A percentile compares a stretch with the other conserved stretches of the same genome.
phyloP scores from a whole-genome alignment of 2,888 invertebrate genomes.

The Drosophila atripex region DNA sequence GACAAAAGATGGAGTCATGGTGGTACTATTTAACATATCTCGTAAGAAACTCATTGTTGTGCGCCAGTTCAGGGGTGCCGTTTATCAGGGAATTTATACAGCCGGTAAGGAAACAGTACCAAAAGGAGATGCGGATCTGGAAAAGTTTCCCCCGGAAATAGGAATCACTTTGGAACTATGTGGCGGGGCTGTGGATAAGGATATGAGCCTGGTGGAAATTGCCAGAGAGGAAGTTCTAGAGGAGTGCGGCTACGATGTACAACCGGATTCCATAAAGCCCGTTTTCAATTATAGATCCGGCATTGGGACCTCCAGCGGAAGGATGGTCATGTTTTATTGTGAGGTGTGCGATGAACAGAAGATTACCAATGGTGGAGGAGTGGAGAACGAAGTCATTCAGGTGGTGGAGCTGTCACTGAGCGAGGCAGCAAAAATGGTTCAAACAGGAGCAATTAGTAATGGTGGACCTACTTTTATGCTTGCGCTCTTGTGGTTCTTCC shows the following conservation, averaged over 20 bases:
- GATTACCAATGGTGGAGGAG: conserved; percentile 52
- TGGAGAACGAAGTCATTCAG: conserved; percentile 50
- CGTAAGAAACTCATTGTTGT: conserved; percentile 92
- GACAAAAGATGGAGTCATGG: conserved; percentile 92
- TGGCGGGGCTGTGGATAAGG: conserved; percentile 96
- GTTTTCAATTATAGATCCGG: conserved; percentile 56
- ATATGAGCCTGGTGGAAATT: conserved; percentile 88
- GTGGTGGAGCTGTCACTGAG: conserved; percentile 58
- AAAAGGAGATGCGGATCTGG: conserved; percentile 85
- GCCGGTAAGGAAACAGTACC: conserved; percentile 80
- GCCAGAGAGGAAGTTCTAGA: conserved; percentile 93
- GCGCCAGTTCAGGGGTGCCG: conserved; percentile 94
- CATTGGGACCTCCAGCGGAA: conserved; percentile 49
- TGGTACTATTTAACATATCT: conserved; percentile 91
- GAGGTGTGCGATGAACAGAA: conserved; percentile 59
- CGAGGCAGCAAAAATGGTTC: conserved; percentile 44
- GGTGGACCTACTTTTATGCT: conserved; percentile 37
- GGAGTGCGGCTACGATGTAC: conserved; percentile 88
- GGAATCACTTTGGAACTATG: conserved; percentile 96
- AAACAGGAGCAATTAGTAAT: conserved; percentile 38
- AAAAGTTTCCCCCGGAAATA: conserved; percentile 88
- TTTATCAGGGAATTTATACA: conserved; percentile 89
- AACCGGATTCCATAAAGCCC: conserved; percentile 30
- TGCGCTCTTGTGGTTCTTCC: conserved; percentile 53
- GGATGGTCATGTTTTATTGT: conserved; percentile 50